Conservation (phyloP, 2,888 invertebrate genomes). For the Eristalis pertinax region DNA sequence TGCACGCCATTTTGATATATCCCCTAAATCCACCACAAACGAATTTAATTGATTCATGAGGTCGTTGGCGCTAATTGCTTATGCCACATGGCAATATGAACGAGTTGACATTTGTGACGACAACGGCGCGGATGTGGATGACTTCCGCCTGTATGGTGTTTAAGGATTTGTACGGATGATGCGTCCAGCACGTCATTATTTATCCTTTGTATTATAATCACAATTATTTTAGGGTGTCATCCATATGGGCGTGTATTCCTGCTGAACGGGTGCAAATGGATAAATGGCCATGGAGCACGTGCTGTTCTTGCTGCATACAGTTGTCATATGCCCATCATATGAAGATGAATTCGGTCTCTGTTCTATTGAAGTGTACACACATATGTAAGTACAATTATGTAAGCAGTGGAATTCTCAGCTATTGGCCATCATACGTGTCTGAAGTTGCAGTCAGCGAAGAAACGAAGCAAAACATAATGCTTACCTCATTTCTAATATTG, state of each 20-base stretch:
- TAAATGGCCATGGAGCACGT: slow-evolving; percentile 26
- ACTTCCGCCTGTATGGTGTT: slow-evolving; percentile 58
- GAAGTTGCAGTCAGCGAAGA: neutral
- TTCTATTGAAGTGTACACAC: no score
- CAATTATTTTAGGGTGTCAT: slow-evolving; percentile 1
- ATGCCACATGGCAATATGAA: slow-evolving; percentile 40
- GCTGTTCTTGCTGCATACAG: neutral
- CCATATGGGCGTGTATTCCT: neutral
- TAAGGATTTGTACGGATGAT: slow-evolving; percentile 27
- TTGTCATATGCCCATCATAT: neutral
- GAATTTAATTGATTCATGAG: slow-evolving; percentile 69
- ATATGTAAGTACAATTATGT: no score
- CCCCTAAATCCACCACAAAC: slow-evolving; percentile 60
- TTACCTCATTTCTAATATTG: neutral
- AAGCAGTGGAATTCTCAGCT: neutral
- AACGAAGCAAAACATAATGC: neutral
- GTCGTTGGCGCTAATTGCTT: slow-evolving; percentile 67
- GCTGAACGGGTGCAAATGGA: slow-evolving; percentile 14
- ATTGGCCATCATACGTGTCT: neutral
- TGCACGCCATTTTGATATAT: slow-evolving; percentile 46
- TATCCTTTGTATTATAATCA: slow-evolving; percentile 52
- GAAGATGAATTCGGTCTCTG: neutral
- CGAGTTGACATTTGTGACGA: slow-evolving; percentile 55
- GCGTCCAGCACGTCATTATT: slow-evolving; percentile 42
- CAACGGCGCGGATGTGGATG: slow-evolving; percentile 33